Base-by-base conservation (phyloP, 2,797 vertebrate genomes). In the Heliangelus exortis region DNA sequence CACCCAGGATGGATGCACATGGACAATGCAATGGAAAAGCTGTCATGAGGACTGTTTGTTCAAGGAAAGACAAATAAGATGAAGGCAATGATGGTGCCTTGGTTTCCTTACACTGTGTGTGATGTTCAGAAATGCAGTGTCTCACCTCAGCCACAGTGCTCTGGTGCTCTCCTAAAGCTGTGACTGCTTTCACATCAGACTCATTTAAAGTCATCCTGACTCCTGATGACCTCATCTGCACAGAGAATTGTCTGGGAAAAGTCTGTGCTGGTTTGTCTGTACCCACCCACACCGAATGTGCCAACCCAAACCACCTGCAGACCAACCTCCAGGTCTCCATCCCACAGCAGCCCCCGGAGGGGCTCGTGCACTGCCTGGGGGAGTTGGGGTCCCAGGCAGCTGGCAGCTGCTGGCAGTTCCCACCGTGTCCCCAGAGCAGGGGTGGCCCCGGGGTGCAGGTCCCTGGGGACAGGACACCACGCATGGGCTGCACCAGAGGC, bases 321-420 rank as follows among this genome's bases (percentile, higher is more conserved):
- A n/a, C 18, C 7, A 4, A 26, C 19, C 55, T 28, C 23, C n/a
- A 48, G 6, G 19, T 1, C 2, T 6, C 45, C 45, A 15, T 43
- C 33, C 20, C 15, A 12, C 10, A 15, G 51, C 1, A 19, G 23
- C 8, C 18, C 36, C 33, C n/a, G 72, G 2, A 9, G 2, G 59
- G 48, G 26, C 34, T 34, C 1, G 1, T 7, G 48, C 29, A 12
- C 18, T 13, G 33, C 20, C 9, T 1, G 0, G 22, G 47, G 22
- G 14, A n/a, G 48, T 18, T 31, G 4, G 6, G 23, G 20, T 20
- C 28, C 9, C 48, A 14, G 25, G 2, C 0, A 2, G 25, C 41
- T 36, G 36, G 43, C 21, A 36, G 72, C 14, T 47, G 43, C 23
- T 28, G 25, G 1, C 61, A 19, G 26, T 33, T 58, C 22, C 36